phyloP scores from a whole-genome alignment of 2,888 invertebrate species.

The Ramazzottius varieornatus region DNA sequence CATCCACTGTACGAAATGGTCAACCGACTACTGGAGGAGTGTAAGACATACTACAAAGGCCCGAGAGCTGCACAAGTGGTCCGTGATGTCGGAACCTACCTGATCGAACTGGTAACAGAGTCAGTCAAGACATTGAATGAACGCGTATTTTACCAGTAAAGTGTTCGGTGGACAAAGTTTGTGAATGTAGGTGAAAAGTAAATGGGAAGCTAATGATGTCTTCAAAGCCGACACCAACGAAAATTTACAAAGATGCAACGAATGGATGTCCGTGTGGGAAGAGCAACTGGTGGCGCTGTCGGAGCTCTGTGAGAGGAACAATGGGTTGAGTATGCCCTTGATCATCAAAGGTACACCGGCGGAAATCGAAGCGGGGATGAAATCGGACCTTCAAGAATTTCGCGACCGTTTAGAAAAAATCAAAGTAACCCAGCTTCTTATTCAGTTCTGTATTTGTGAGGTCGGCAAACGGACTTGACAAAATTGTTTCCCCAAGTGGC shows the following conservation, averaged over 20 bases:
- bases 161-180: too few species aligned
- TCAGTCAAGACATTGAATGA: too few species aligned
- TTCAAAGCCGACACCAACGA: neutral
- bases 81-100: neutral
- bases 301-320: neutral
- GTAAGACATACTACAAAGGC: neutral
- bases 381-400: neutral
- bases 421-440: neutral
- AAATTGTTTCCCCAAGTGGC: too few species aligned
- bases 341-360: neutral
- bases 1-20: neutral
- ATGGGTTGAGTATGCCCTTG: neutral
- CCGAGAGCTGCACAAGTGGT: neutral
- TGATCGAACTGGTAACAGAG: slow-evolving; percentile 1
- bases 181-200: neutral
- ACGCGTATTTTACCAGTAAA: too few species aligned
- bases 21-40: neutral
- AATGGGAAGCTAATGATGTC: neutral
- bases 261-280: neutral
- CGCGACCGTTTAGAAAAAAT: neutral
- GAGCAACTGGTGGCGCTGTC: neutral
- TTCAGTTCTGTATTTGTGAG: too few species aligned
- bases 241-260: neutral
- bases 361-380: neutral
- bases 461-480: too few species aligned